Base-by-base conservation (phyloP, 1,140 invertebrate genomes). In the Camponotus floridanus region DNA sequence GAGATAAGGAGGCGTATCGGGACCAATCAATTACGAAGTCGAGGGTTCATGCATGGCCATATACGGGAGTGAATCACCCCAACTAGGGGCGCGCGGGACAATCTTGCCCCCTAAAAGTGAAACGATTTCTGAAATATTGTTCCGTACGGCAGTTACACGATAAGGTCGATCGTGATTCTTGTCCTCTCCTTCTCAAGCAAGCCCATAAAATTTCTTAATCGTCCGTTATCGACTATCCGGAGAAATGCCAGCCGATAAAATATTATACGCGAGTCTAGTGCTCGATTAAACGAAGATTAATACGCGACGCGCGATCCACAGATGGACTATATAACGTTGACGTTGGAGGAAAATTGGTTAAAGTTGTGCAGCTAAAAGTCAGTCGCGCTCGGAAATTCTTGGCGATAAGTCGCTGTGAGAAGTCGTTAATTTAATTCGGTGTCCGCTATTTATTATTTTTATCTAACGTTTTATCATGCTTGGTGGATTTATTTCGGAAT, bases 11-110 rank as follows among this genome's bases (percentile, higher is more conserved):
- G 93, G 92, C 94, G 93, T 94, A 94, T 94, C 93, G 91, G 90
- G 91, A 93, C 91, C 93, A 93, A 94, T 94, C 93, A 94, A 94
- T 94, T 94, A 94, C 91, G 78, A 88, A 92, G 91, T 94, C 92
- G 93, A 92, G 91, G 91, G 91, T 92, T 89, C 86, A 71, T 65
- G 88, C 76, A 67, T 57, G 83, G 15, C 64, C 36, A 18, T 83
- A 62, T 62, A 83, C 76, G 57, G 59, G 87, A 89, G 67, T 91
- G 85, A 91, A 91, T 91, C 88, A 91, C 86, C 78, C 78, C 78
- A 18, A 0, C 9, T 39, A 42, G 65, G 48, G 61, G 33, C 21
- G 33, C 33, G 33, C 64, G 55, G 45, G 36, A 31, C 59, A 51
- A 51, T 51, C 55, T 51, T 3, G 64, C 36, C 68, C 57, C 59